phyloP scores from a whole-genome alignment of 2,113 vertebrate species.

The Oenanthe oenanthe region DNA sequence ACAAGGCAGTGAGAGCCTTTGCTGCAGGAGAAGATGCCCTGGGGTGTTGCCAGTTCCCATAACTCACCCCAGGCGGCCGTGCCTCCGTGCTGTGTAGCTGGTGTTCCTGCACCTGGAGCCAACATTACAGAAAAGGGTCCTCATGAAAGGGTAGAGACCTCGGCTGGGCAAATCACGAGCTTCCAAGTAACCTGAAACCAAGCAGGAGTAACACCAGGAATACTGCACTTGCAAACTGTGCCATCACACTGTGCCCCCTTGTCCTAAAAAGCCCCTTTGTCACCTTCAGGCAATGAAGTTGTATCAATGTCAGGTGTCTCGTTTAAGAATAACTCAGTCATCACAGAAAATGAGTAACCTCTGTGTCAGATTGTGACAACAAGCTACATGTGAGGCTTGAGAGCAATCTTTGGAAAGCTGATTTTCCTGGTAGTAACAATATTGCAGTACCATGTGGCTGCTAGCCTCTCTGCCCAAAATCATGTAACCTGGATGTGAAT shows the following conservation, averaged over 20 bases:
- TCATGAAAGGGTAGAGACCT: slow-evolving; percentile 72
- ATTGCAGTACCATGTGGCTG: background rate
- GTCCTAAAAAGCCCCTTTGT: background rate
- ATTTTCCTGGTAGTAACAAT: background rate
- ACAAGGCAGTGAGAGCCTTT: background rate
- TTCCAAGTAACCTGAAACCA: slow-evolving; percentile 73
- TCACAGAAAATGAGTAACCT: background rate
- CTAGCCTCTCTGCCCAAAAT: background rate
- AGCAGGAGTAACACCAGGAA: background rate
- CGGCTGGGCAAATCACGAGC: slow-evolving; percentile 74
- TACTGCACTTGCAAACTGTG: background rate
- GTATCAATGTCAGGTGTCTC: background rate
- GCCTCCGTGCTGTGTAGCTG: background rate
- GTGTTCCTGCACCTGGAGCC: slow-evolving; percentile 70
- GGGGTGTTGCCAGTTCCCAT: accelerated
- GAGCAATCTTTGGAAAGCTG: background rate
- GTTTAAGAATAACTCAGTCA: background rate
- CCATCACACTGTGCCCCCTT: background rate
- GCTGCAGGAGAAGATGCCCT: background rate
- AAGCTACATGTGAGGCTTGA: background rate
- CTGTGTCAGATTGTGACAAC: background rate
- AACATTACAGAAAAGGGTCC: slow-evolving; percentile 71
- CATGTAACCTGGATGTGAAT: background rate
- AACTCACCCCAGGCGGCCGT: slow-evolving; percentile 28
- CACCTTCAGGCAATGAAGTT: background rate